These are phyloP conservation scores for Trichomycterus rosablanca DNA, from an alignment of 2,113 vertebrate genomes.

Conservation along the genomic window DNA sequence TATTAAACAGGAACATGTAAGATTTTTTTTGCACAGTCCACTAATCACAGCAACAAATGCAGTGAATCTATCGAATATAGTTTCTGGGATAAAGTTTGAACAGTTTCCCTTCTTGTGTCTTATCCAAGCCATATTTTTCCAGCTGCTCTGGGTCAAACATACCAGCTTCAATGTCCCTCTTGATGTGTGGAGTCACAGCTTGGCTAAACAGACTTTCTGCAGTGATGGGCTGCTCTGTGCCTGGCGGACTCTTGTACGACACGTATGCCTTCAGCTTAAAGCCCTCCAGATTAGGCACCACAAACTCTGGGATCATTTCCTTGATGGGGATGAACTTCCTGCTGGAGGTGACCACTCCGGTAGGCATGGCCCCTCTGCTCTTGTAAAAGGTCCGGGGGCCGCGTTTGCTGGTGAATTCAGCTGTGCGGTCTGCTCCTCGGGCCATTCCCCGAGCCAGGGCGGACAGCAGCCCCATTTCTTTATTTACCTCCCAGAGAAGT, in stretches of 20 bases:
- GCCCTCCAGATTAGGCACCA: conserved; percentile 83
- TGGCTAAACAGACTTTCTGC: conserved; percentile 74
- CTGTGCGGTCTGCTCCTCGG: conserved; percentile 81
- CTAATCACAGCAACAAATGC: background rate
- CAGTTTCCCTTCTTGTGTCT: conserved; percentile 82
- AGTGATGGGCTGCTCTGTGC: conserved; percentile 67
- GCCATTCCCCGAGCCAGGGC: conserved; percentile 71
- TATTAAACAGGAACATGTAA: background rate
- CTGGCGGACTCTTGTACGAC: conserved; percentile 72
- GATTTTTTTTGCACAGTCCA: background rate
- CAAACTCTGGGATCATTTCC: conserved; percentile 81
- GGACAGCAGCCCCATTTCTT: conserved; percentile 82
- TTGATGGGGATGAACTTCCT: conserved; percentile 69
- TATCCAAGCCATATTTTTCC: conserved; percentile 87
- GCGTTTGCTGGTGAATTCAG: conserved; percentile 87
- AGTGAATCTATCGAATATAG: conserved; percentile 68
- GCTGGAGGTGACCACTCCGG: conserved; percentile 63
- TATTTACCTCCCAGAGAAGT: too few relatives aligned
- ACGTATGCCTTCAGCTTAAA: conserved; percentile 90
- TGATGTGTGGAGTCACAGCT: conserved; percentile 72
- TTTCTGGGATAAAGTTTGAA: conserved; percentile 91
- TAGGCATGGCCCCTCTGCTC: conserved; percentile 69
- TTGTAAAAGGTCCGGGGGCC: conserved; percentile 77
- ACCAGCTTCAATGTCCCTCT: conserved; percentile 74
- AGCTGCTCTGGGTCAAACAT: conserved; percentile 65